Base-by-base conservation (phyloP, 2,888 invertebrate genomes). In the Dioctria rufipes region DNA sequence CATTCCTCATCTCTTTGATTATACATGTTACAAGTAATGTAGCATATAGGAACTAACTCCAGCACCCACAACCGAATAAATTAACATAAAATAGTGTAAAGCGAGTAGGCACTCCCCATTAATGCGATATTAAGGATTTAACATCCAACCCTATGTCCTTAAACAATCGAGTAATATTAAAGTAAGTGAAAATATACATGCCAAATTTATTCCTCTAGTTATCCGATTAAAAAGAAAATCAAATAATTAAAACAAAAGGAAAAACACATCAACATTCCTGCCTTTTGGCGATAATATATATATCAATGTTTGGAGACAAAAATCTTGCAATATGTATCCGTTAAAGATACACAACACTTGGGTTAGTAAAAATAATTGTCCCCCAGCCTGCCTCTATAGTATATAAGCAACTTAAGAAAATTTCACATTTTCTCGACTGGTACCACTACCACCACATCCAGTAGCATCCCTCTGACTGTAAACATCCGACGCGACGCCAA, bases 301-400 rank as follows among this genome's bases (percentile, higher is more conserved):
- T 67, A 67, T 67, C 67, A 43, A 43, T 46, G 67, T 67, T 67
- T 67, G 67, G 9, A 25, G 46, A 25, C 25, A 67, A 67, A 42
- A 67, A 43, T 46, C 43, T 25, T 67, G 25, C 13, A 13, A 67
- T 25, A n/a, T 9, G 40, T 5, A 46, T 67, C 46, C 67, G 25
- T 25, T 46, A 67, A 42, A 67, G 43, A 67, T 65, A 65, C n/a
- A 65, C 65, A 40, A 25, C 1, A 67, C 67, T 67, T 67, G 67
- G 67, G 42, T 13, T 43, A 67, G 67, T 43, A 67, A 67, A 67
- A 42, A 25, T 46, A n/a, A 25, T 25, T 25, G 25, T 3, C 66
- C 58, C 25, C 25, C 2, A 2, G 43, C 46, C 25, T 25, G 25
- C 25, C 40, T 25, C 25, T 67, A 46, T 46, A 25, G 67, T 42